Percentiles rank a stretch among this genome's conserved stretches.
Conservation (phyloP, 2,888 invertebrate genomes). For the Ormyrus rosae region DNA sequence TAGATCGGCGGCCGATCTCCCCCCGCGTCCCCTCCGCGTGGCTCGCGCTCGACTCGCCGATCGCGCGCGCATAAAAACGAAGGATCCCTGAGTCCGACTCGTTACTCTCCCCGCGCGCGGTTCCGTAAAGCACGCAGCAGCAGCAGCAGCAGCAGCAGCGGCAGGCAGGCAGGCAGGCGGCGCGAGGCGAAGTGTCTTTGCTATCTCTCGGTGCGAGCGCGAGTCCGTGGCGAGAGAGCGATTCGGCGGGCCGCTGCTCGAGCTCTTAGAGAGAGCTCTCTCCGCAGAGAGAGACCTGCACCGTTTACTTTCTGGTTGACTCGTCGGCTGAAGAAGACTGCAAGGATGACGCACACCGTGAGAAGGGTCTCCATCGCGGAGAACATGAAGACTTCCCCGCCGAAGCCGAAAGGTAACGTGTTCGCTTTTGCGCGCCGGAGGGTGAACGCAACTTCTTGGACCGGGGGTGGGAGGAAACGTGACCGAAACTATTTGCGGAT, state of each 20-base stretch:
- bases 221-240: not conserved
- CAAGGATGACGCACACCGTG: conserved; percentile 62
- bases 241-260: not conserved
- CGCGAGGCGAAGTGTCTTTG: not conserved
- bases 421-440: not conserved
- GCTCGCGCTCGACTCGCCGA: not conserved
- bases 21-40: not conserved
- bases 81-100: conserved; percentile 38
- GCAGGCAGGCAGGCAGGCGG: not conserved
- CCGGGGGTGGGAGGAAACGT: too few relatives aligned
- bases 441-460: not conserved
- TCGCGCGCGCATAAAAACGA: conserved; percentile 52
- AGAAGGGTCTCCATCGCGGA: conserved; percentile 70
- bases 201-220: not conserved
- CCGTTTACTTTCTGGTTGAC: not conserved
- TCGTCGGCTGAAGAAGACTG: not conserved
- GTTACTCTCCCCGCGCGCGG: conserved; percentile 24
- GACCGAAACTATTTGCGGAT: too few relatives aligned
- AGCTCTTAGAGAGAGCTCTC: not conserved
- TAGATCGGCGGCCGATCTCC: not conserved
- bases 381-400: conserved; percentile 66
- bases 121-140: not conserved
- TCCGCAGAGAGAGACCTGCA: not conserved
- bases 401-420: conserved; percentile 67
- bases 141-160: not conserved